These are phyloP conservation scores for Tetragnatha versicolor DNA, from an alignment of 1,140 invertebrate genomes.

Conservation along the genomic window DNA sequence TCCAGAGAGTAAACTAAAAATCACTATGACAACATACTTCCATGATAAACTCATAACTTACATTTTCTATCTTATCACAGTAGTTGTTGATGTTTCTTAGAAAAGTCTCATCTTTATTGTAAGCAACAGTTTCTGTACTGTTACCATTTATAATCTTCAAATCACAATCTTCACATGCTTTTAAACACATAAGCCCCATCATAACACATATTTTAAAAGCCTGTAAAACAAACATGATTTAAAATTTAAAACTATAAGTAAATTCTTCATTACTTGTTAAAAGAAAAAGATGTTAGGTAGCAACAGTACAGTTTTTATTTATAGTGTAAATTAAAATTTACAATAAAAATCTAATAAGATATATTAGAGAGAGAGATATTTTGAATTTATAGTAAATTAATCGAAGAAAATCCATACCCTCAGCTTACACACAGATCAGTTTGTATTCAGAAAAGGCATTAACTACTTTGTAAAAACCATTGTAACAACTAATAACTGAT, in stretches of 20 bases:
- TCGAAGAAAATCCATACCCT: no score
- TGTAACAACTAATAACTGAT: no score
- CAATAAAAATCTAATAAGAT: neutral
- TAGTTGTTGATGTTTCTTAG: neutral
- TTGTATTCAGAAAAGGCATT: neutral
- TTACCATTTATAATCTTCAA: slow-evolving; percentile 52
- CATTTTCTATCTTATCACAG: neutral
- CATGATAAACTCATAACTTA: neutral
- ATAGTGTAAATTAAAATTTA: neutral
- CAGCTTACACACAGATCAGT: no score
- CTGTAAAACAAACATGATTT: slow-evolving; percentile 57
- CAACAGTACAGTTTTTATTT: neutral
- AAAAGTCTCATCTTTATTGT: slow-evolving; percentile 12
- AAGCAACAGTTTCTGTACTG: neutral
- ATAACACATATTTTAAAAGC: slow-evolving; percentile 62
- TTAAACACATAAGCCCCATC: slow-evolving; percentile 66
- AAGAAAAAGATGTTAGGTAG: neutral
- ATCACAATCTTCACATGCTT: slow-evolving; percentile 65
- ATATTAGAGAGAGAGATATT: no score
- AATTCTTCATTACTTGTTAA: neutral
- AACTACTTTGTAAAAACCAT: neutral
- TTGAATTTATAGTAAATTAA: no score
- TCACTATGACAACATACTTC: no score
- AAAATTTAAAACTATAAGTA: no score
- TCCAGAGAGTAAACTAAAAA: neutral